Evolutionary conservation across 2,797 vertebrate genomes (phyloP).

Genomic region (Lagocephalus sceleratus): DNA sequence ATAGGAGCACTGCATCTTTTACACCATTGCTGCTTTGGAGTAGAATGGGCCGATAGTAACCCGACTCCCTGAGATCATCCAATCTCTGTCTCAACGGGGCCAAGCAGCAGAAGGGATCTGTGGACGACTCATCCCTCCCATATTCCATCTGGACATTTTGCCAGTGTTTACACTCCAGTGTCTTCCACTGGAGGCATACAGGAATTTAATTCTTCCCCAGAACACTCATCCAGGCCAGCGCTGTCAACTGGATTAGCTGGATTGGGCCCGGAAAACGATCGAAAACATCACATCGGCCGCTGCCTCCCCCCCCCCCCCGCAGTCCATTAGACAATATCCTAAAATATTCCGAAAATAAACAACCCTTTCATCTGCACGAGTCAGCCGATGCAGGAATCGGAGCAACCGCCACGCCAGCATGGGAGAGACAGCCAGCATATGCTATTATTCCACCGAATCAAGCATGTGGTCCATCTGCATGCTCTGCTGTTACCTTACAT

Average conservation of each 20-base stretch:
- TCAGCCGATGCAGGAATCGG: too few species aligned
- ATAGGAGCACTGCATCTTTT: conserved; percentile 72
- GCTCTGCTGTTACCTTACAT: conserved; percentile 29
- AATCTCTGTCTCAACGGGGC: conserved; percentile 70
- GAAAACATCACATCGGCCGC: too few species aligned
- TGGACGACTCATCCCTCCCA: conserved; percentile 67
- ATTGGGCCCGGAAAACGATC: too few species aligned
- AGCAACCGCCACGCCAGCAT: neutral
- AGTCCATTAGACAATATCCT: too few species aligned
- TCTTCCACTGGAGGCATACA: conserved; percentile 52
- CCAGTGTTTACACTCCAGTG: conserved; percentile 52
- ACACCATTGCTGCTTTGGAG: conserved; percentile 63
- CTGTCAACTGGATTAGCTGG: too few species aligned
- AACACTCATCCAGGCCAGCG: neutral
- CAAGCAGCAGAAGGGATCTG: conserved; percentile 71
- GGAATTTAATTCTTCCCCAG: conserved; percentile 21
- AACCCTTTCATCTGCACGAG: neutral
- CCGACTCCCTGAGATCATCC: conserved; percentile 70
- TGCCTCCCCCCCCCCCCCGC: too few species aligned
- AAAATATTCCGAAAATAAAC: neutral
- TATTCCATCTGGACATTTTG: conserved; percentile 72
- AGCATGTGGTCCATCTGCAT: conserved; percentile 37
- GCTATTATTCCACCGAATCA: conserved; percentile 22
- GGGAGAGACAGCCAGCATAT: conserved; percentile 27
- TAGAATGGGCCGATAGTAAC: conserved; percentile 71